Base-by-base conservation (phyloP, 2,113 vertebrate genomes). In the Tetraodon nigroviridis region DNA sequence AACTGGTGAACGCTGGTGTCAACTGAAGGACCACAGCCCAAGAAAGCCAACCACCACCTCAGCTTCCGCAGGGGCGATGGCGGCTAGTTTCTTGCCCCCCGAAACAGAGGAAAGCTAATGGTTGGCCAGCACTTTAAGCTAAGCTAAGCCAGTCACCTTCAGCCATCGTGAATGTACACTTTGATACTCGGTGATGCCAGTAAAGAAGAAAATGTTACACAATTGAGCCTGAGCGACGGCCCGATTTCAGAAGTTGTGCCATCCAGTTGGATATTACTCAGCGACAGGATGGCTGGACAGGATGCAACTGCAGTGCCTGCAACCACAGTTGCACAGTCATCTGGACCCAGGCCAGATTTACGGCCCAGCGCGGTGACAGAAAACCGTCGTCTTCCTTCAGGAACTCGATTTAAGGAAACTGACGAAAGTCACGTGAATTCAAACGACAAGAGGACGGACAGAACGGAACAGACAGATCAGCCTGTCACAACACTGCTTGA, bases 271-370 rank as follows among this genome's bases (percentile, higher is more conserved):
- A 86, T 72, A 65, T 87, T 81, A 87, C 76, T 74, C 69, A 83
- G 81, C 71, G 61, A 70, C 77, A 76, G 80, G 82, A 81, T 77
- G 83, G 79, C 60, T 52, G 61, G 49, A 57, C 24, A 27, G 24
- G 24, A 37, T 37, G 66, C 61, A 65, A 59, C 20, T 21, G 71
- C 60, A 66, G 67, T 76, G 72, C 45, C 47, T 2, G 22, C 66
- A 61, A 85, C 80, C 79, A 80, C 82, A 79, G 79, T 78, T 88
- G 87, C 89, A 87, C 69, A 83, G 85, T 91, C 85, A 91, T 86
- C 80, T 78, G 75, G 81, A 77, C 71, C 74, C 46, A 18, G 47
- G 48, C 55, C 66, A 70, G 81, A 89, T 89, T 87, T 84, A 87
- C 71, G 81, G 59, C 29, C 60, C 19, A 29, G 46, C 61, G 67